Percentiles rank a stretch among this genome's conserved stretches.
These are phyloP conservation scores for Bugulina stolonifera DNA, from an alignment of 2,888 invertebrate genomes.

Conservation along the genomic window DNA sequence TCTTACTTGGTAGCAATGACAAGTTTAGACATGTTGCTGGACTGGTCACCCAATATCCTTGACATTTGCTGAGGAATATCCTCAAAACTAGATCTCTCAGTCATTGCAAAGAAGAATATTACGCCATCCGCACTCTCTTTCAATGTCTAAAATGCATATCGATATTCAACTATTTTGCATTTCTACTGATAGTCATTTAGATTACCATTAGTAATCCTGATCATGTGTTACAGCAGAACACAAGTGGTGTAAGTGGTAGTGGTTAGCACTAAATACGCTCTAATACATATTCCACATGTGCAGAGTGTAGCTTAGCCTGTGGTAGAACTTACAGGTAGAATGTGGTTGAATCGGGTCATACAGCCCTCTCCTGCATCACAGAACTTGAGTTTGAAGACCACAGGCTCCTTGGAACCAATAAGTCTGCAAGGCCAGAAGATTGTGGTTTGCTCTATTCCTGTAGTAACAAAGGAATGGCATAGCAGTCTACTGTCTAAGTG, in stretches of 20 bases:
- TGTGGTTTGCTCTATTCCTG: conserved; percentile 57
- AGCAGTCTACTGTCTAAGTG: too few species aligned
- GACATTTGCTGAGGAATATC: conserved; percentile 58
- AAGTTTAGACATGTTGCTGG: conserved; percentile 56
- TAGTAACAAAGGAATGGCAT: conserved; percentile 27
- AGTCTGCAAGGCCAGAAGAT: conserved; percentile 61
- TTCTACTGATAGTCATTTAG: too few species aligned
- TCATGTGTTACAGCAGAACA: not conserved
- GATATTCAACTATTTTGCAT: too few species aligned
- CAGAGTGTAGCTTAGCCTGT: too few species aligned
- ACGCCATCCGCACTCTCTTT: conserved; percentile 58
- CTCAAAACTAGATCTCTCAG: conserved; percentile 57
- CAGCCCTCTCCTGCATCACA: conserved; percentile 61
- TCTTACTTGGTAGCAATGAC: conserved; percentile 58
- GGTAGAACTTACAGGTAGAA: conserved; percentile 55
- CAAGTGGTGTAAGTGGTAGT: not conserved
- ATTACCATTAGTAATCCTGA: too few species aligned
- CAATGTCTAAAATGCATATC: conserved; percentile 57
- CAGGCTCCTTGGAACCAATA: conserved; percentile 55
- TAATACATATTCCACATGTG: too few species aligned
- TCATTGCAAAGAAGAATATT: conserved; percentile 58
- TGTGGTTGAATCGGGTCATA: conserved; percentile 59
- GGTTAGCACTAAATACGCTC: too few species aligned
- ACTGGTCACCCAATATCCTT: conserved; percentile 51
- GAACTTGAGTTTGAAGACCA: conserved; percentile 58